Conservation (phyloP, 2,113 vertebrate genomes). For the Leptocoma aspasia region DNA sequence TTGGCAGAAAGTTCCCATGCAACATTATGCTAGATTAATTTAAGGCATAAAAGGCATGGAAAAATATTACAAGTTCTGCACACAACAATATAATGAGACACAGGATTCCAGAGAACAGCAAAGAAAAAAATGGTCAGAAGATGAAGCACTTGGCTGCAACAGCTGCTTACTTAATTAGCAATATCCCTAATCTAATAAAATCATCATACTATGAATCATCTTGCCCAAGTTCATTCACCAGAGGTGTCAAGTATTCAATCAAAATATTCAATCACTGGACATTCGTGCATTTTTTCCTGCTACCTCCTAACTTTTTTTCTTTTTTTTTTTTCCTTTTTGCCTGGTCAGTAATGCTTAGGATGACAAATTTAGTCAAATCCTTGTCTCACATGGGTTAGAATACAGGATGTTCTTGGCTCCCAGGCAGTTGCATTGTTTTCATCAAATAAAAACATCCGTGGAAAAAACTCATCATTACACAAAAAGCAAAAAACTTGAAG, state of each 20-base stretch:
- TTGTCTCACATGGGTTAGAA: background rate
- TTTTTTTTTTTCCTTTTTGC: background rate
- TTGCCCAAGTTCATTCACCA: background rate
- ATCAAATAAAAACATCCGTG: slow-evolving; percentile 46
- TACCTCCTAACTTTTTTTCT: background rate
- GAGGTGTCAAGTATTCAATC: background rate
- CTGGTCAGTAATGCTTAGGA: background rate
- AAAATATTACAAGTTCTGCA: background rate
- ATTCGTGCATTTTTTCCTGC: background rate
- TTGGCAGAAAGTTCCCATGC: background rate
- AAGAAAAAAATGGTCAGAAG: background rate
- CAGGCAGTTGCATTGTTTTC: slow-evolving; percentile 34
- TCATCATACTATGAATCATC: background rate
- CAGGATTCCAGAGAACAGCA: background rate
- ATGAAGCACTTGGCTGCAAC: background rate
- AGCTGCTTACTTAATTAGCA: background rate
- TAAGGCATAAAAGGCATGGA: background rate
- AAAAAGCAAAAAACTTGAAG: slow-evolving; percentile 63
- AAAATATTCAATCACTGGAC: background rate
- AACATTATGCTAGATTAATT: background rate
- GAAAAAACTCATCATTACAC: slow-evolving; percentile 25
- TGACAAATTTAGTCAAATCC: background rate
- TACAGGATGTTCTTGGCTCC: background rate
- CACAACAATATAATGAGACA: background rate
- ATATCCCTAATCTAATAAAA: background rate